Evolutionary conservation across 2,888 invertebrate species (phyloP).

Genomic region (Agrilus cyanescens): DNA sequence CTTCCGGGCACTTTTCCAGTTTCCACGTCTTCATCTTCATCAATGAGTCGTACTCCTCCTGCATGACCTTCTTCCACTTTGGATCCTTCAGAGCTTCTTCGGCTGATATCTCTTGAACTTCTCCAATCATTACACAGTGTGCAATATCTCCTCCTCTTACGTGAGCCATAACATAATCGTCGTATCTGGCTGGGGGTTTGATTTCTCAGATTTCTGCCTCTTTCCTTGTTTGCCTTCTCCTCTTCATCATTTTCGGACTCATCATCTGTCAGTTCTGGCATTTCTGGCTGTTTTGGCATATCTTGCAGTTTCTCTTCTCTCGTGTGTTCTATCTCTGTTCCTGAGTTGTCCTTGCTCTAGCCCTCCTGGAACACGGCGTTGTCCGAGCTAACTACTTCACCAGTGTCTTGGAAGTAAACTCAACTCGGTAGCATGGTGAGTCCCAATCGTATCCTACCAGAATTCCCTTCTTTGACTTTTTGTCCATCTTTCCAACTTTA

Average conservation of each 20-base stretch:
- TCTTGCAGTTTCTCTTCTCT: not conserved
- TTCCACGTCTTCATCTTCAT: too few relatives aligned
- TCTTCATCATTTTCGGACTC: too few relatives aligned
- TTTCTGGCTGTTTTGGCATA: too few relatives aligned
- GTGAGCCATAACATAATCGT: too few relatives aligned
- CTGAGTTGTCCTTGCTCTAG: not conserved
- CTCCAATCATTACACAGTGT: slow-evolving; percentile 6
- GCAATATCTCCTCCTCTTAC: slow-evolving; percentile 4
- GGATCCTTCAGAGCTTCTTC: slow-evolving; percentile 18
- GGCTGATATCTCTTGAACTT: slow-evolving; percentile 1
- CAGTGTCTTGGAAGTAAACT: slow-evolving; percentile 10
- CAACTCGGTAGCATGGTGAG: slow-evolving; percentile 16
- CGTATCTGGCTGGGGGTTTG: too few relatives aligned
- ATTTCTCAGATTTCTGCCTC: too few relatives aligned
- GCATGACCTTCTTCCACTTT: slow-evolving; percentile 20
- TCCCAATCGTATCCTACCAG: slow-evolving; percentile 18
- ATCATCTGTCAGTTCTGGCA: too few relatives aligned
- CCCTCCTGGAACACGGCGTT: slow-evolving; percentile 14
- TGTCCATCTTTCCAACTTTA: too few relatives aligned
- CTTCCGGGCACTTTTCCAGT: not conserved
- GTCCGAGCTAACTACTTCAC: slow-evolving; percentile 13
- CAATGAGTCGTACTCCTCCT: not conserved
- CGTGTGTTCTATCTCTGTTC: not conserved
- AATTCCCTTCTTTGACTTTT: too few relatives aligned
- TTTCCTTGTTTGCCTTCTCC: too few relatives aligned